Base-by-base conservation (phyloP, 2,797 vertebrate genomes). In the Falco novaeseelandiae region DNA sequence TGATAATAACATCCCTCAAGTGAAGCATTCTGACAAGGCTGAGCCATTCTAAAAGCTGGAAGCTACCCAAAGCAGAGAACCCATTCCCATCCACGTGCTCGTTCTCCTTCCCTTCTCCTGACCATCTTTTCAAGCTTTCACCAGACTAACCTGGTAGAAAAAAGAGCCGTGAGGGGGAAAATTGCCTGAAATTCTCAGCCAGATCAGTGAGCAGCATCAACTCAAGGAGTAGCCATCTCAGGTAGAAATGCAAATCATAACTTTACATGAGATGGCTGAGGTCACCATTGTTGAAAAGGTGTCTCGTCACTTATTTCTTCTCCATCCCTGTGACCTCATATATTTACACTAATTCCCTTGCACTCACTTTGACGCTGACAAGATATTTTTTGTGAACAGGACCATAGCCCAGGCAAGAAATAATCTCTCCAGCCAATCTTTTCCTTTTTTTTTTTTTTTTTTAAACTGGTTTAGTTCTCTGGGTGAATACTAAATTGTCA, bases 51-150 rank as follows among this genome's bases (percentile, higher is more conserved):
- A 23, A 57, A 49, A 49, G 15, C 44, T 55, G 27, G 21, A 82
- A 38, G 27, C 38, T 69, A 16, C 26, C 0, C 0, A 80, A 83
- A 74, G 30, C 15, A 55, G 23, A 73, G 8, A 71, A 63, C 5
- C 42, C 0, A 0, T 61, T 76, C 29, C 23, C 12, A 84, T 16
- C 14, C n/a, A 2, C 10, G 23, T 30, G 23, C 19, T 80, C 5
- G 32, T 54, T 79, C 55, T 70, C 12, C 18, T 89, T 77, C 48
- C 32, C 18, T 76, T 80, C 34, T 89, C 25, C 40, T 80, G 42
- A 54, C 9, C 10, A 65, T 21, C 20, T 49, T 58, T 73, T 23
- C 49, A 57, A 71, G 17, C 21, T 73, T 81, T 34, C 22, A 62
- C 27, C 83, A 89, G 16, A 9, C 32, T 61, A 34, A 76, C 18